phyloP scores from a whole-genome alignment of 2,113 vertebrate species.

The Channa argus region DNA sequence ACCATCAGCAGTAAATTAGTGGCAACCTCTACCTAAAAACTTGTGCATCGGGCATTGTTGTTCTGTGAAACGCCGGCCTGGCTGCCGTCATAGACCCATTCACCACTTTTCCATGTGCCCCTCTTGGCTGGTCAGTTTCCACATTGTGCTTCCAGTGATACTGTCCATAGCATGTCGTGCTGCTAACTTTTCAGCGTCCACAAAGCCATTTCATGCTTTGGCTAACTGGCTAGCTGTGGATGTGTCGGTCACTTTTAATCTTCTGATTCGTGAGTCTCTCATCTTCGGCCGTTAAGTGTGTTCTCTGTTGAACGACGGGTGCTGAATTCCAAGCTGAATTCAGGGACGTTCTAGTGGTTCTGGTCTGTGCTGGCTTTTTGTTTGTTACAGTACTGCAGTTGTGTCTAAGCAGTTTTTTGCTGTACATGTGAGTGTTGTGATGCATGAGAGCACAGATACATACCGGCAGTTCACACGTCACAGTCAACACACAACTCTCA shows the following conservation, averaged over 20 bases:
- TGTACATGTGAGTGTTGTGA: constrained; percentile 31
- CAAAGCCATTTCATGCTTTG: constrained; percentile 62
- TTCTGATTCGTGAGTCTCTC: constrained; percentile 22
- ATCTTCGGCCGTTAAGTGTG: constrained; percentile 6
- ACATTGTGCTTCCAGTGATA: constrained; percentile 41
- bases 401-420: not conserved
- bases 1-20: constrained; percentile 19
- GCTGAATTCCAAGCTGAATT: constrained; percentile 31
- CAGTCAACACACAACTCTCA: not conserved
- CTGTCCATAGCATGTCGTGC: constrained; percentile 59
- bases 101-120: constrained; percentile 39
- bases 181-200: constrained; percentile 28
- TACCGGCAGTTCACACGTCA: constrained; percentile 11
- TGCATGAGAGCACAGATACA: constrained; percentile 45
- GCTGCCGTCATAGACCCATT: constrained; percentile 50
- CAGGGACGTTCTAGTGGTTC: constrained; percentile 9
- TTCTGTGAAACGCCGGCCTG: constrained; percentile 13
- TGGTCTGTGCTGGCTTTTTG: constrained; percentile 37
- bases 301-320: constrained; percentile 13
- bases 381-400: constrained; percentile 14
- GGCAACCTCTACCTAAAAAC: constrained; percentile 55
- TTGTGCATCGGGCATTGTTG: constrained; percentile 15
- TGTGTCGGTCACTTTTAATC: constrained; percentile 25
- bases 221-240: constrained; percentile 35
- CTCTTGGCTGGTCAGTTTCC: constrained; percentile 43